Percentiles rank a stretch among this genome's conserved stretches.
Conservation (phyloP, 2,797 vertebrate species). For the Thalassophryne amazonica region DNA sequence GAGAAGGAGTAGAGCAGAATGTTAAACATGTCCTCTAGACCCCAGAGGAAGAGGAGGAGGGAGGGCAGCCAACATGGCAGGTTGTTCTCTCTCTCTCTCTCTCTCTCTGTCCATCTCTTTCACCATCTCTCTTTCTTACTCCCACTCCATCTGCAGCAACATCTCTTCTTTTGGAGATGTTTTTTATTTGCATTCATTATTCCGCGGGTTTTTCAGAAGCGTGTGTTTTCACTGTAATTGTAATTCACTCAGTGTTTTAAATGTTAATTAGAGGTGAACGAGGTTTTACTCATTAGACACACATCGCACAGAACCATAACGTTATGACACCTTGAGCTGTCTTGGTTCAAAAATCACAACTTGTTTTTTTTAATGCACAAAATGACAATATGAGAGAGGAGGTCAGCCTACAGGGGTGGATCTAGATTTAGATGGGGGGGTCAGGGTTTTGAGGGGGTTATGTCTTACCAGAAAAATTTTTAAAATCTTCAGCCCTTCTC, state of each 20-base stretch:
- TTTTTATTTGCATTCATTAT: constrained; percentile 3
- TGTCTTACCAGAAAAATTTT: too few relatives aligned
- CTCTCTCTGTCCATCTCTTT: constrained; percentile 10
- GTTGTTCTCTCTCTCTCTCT: constrained; percentile 30
- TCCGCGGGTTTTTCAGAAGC: not conserved
- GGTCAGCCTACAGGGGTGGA: too few relatives aligned
- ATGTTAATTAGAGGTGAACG: constrained; percentile 31
- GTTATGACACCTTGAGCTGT: too few relatives aligned
- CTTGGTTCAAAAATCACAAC: too few relatives aligned
- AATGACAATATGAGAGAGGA: too few relatives aligned
- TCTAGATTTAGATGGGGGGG: too few relatives aligned
- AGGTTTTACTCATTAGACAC: constrained; percentile 21
- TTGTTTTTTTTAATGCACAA: too few relatives aligned
- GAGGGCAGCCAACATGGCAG: constrained; percentile 62
- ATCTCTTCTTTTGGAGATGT: constrained; percentile 13
- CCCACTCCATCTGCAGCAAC: constrained; percentile 24
- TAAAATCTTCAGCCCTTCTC: too few relatives aligned
- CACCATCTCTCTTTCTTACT: constrained; percentile 27
- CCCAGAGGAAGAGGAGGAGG: constrained; percentile 61
- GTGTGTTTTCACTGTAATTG: constrained; percentile 25
- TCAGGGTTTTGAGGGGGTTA: too few relatives aligned
- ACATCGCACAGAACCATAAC: too few relatives aligned
- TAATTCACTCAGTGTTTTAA: constrained; percentile 26
- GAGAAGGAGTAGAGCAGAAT: constrained; percentile 72
- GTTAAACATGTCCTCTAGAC: constrained; percentile 78